Percentiles rank a stretch among this genome's conserved stretches.
phyloP scores from a whole-genome alignment of 1,140 invertebrate species.

The Manduca sexta region DNA sequence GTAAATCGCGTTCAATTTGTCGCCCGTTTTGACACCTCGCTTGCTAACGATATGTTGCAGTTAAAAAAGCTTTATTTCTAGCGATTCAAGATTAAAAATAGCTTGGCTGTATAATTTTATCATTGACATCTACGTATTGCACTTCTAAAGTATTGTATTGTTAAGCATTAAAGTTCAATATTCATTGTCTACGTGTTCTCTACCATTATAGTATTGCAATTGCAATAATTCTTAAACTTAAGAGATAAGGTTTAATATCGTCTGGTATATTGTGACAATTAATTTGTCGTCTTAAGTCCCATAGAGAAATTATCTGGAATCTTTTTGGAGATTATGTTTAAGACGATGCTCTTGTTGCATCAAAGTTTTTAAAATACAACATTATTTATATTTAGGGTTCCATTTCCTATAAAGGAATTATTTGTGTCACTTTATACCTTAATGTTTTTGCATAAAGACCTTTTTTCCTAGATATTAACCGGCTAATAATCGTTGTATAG shows the following conservation, averaged over 20 bases:
- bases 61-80: not conserved
- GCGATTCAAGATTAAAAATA: not conserved
- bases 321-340: not conserved
- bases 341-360: not conserved
- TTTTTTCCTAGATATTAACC: too few relatives aligned
- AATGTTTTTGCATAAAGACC: too few relatives aligned
- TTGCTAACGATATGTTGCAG: slow-evolving; percentile 3
- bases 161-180: too few relatives aligned
- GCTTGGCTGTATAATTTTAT: not conserved
- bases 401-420: too few relatives aligned
- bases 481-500: too few relatives aligned
- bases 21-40: slow-evolving; percentile 26
- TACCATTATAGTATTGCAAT: too few relatives aligned
- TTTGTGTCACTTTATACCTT: too few relatives aligned
- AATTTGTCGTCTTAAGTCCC: not conserved
- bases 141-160: not conserved
- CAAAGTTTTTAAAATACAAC: too few relatives aligned
- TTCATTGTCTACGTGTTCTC: too few relatives aligned
- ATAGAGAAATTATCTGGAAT: not conserved
- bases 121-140: not conserved
- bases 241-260: not conserved
- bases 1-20: slow-evolving; percentile 50
- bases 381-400: too few relatives aligned
- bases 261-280: not conserved
- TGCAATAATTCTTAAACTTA: not conserved